Conservation (phyloP, 2,888 invertebrate genomes). For the Dryomyza anilis region DNA sequence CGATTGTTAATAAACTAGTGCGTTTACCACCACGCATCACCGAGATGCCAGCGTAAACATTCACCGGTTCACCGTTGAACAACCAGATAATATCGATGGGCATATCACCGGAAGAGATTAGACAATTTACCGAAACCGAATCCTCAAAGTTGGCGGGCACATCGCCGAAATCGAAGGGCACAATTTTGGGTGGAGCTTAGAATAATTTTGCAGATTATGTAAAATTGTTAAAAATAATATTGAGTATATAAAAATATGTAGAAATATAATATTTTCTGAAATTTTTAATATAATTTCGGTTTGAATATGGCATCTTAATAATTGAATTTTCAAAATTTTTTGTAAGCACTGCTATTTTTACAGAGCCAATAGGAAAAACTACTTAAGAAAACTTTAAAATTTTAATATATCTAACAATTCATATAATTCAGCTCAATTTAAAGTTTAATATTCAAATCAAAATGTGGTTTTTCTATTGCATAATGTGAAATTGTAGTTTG, state of each 20-base stretch:
- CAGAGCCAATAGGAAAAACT: background rate
- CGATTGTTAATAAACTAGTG: slow-evolving; percentile 69
- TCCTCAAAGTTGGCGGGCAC: slow-evolving; percentile 74
- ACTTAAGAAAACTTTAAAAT: background rate
- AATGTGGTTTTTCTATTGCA: too few relatives aligned
- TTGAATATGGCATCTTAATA: too few relatives aligned
- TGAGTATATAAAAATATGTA: too few relatives aligned
- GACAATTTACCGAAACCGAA: slow-evolving; percentile 73
- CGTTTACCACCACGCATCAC: slow-evolving; percentile 62
- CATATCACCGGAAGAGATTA: slow-evolving; percentile 71
- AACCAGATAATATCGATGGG: slow-evolving; percentile 75
- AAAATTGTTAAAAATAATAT: background rate
- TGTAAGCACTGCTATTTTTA: slow-evolving; percentile 6
- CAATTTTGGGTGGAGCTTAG: slow-evolving; percentile 77
- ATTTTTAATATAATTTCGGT: too few relatives aligned
- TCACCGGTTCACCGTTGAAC: slow-evolving; percentile 52
- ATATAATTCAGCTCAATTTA: too few relatives aligned
- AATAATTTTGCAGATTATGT: background rate
- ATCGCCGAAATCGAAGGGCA: slow-evolving; percentile 78
- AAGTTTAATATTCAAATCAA: too few relatives aligned
- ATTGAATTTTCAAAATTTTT: slow-evolving; percentile 10
- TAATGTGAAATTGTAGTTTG: too few relatives aligned
- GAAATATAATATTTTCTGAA: background rate
- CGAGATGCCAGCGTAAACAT: slow-evolving; percentile 50
- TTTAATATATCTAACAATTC: background rate